These are phyloP conservation scores for Gadus macrocephalus DNA, from an alignment of 2,113 vertebrate species.

Conservation along the genomic window DNA sequence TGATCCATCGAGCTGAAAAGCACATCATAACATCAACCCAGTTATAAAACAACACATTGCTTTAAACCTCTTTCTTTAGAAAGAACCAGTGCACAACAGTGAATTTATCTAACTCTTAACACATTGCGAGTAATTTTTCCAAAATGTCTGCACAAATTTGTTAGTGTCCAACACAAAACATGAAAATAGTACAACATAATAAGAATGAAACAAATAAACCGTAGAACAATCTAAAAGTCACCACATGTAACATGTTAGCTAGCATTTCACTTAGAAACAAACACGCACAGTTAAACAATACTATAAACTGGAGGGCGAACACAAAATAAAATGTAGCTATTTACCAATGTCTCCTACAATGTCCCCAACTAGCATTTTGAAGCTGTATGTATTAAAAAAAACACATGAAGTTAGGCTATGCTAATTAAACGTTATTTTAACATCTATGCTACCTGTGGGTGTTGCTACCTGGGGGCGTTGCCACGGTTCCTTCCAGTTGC, in stretches of 20 bases:
- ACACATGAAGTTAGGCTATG: slow-evolving; percentile 20
- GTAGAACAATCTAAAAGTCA: slow-evolving; percentile 4
- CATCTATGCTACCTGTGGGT: slow-evolving; percentile 47
- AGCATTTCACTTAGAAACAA: slow-evolving; percentile 44
- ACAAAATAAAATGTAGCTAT: slow-evolving; percentile 7
- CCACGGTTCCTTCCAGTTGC: slow-evolving; percentile 29
- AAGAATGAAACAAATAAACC: neutral
- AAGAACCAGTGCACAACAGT: slow-evolving; percentile 35
- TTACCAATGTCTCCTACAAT: too few relatives aligned
- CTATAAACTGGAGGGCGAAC: slow-evolving; percentile 21
- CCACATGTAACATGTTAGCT: slow-evolving; percentile 41
- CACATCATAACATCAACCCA: neutral
- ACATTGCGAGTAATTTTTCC: slow-evolving; percentile 29
- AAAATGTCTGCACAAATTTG: slow-evolving; percentile 34
- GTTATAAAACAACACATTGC: slow-evolving; percentile 13
- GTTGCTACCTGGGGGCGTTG: neutral
- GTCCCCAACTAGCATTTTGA: too few relatives aligned
- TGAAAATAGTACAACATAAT: neutral
- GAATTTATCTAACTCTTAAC: slow-evolving; percentile 23
- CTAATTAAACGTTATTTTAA: slow-evolving; percentile 20
- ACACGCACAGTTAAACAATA: slow-evolving; percentile 10
- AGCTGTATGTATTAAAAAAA: neutral
- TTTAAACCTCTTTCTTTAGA: slow-evolving; percentile 40
- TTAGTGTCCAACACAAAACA: neutral
- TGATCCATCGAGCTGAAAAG: slow-evolving; percentile 46